These are phyloP conservation scores for Labeo catla DNA, from an alignment of 2,113 vertebrate species.

Conservation along the genomic window DNA sequence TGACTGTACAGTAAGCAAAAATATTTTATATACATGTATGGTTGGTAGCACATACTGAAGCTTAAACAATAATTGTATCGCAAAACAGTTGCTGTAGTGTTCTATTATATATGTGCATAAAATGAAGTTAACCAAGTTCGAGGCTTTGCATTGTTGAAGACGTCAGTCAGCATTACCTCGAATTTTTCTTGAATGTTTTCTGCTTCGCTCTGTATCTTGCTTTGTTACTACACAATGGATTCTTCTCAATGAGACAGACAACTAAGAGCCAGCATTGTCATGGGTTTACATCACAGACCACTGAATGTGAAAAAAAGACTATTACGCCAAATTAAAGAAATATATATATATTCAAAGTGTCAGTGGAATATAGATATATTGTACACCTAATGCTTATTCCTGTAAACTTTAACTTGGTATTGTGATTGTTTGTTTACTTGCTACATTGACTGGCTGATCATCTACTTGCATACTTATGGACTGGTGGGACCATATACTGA, in stretches of 20 bases:
- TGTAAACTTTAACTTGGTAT: conserved; percentile 51
- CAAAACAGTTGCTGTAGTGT: conserved; percentile 31
- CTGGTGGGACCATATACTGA: conserved; percentile 31
- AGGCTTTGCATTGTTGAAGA: conserved; percentile 51
- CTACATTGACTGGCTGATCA: conserved; percentile 48
- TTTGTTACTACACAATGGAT: conserved; percentile 38
- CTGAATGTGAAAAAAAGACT: conserved; percentile 60
- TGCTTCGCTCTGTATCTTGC: conserved; percentile 48
- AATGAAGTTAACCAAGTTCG: conserved; percentile 40
- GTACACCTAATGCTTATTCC: conserved; percentile 46
- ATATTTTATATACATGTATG: conserved; percentile 49
- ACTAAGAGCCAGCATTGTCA: conserved; percentile 44
- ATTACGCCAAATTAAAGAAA: conserved; percentile 47
- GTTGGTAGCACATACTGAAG: conserved; percentile 49
- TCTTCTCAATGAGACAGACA: conserved; percentile 37
- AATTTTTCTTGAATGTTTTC: conserved; percentile 56
- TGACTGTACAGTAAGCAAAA: conserved; percentile 39
- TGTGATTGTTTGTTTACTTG: conserved; percentile 54
- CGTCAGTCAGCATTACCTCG: conserved; percentile 45
- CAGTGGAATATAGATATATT: conserved; percentile 8
- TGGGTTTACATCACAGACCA: conserved; percentile 61
- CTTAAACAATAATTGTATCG: conserved; percentile 36
- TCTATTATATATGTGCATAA: conserved; percentile 49
- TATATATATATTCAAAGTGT: conserved; percentile 19
- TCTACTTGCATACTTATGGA: conserved; percentile 54